Base-by-base conservation (phyloP, 92 coral and sea anemone species). In the Porites rus region DNA sequence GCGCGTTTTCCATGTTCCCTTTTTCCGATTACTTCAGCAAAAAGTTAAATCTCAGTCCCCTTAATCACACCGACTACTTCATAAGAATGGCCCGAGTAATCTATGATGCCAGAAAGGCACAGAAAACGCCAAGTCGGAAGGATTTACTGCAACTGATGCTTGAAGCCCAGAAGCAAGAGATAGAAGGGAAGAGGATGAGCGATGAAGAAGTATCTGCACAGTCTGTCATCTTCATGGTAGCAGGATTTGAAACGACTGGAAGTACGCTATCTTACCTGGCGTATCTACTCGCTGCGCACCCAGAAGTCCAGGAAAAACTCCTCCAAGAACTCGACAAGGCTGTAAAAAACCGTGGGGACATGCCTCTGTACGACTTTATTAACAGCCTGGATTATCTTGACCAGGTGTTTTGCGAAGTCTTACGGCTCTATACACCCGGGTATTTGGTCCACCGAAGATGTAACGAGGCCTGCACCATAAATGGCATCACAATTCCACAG, bases 171-270 rank as follows among this genome's bases (percentile, higher is more conserved):
- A 76, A 84, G 22, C 79, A 83, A 62, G 78, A 77, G 87, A 64
- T 59, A 3, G 91, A 86, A 6, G 67, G 82, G 17, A 87, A 64
- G 61, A 75, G 59, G 67, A 80, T 93, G 64, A 88, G 78, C 51
- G 91, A 93, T 60, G 92, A 91, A 21, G 96, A 93, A 62, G 70
- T 93, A 51, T 86, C 92, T n/a, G 94, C 96, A 4, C 96, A 93
- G 80, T 91, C 92, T 22, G 76, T 93, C 75, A 75, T 86, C 18
- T 91, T 93, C 46, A 82, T 93, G 83, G 60, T 91, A 17, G 96
- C 92, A 7, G 96, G 96, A 6, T 92, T 91, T 72, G 96, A 91
- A 31, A 93, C 96, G 9, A 93, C 96, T 24, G 91, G 90, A 43
- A 88, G 82, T 31, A 82, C 92, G 16, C 80, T 93, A 24, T 72